phyloP scores from a whole-genome alignment of 2,888 invertebrate genomes.

The Lasioglossum marginatum region DNA sequence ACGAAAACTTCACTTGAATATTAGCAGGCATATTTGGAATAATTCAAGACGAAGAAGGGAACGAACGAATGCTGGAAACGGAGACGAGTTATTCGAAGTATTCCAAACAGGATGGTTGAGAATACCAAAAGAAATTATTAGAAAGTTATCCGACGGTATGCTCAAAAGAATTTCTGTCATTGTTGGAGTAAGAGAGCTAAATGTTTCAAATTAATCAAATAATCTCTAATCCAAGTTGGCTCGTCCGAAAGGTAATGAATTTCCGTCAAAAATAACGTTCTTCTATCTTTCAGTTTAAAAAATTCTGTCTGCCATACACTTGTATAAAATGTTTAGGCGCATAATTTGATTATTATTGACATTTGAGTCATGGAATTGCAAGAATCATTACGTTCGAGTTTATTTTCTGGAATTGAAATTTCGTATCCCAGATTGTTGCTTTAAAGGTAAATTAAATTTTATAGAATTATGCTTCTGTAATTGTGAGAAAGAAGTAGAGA shows the following conservation, averaged over 20 bases:
- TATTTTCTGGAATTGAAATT: no score
- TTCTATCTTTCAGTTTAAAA: no score
- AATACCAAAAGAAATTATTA: conserved; percentile 10
- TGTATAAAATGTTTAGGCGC: no score
- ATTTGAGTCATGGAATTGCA: no score
- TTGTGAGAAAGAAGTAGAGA: no score
- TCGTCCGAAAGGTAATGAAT: neutral
- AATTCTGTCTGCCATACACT: no score
- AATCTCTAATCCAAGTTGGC: neutral
- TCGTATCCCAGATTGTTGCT: no score
- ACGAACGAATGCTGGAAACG: neutral
- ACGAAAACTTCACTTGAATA: neutral
- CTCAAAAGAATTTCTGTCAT: neutral
- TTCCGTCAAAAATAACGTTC: neutral
- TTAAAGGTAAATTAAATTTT: no score
- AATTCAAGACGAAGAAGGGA: neutral
- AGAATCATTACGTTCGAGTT: no score
- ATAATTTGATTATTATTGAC: no score
- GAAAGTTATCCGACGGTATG: neutral
- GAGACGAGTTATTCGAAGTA: neutral
- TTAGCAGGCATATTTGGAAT: conserved; percentile 2
- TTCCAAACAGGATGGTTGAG: conserved; percentile 3
- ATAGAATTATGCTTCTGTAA: neutral
- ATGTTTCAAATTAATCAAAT: neutral
- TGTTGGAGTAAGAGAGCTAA: neutral